Percentiles rank a stretch among this genome's conserved stretches.
phyloP scores from a whole-genome alignment of 2,797 vertebrate genomes.

The Pygocentrus nattereri region DNA sequence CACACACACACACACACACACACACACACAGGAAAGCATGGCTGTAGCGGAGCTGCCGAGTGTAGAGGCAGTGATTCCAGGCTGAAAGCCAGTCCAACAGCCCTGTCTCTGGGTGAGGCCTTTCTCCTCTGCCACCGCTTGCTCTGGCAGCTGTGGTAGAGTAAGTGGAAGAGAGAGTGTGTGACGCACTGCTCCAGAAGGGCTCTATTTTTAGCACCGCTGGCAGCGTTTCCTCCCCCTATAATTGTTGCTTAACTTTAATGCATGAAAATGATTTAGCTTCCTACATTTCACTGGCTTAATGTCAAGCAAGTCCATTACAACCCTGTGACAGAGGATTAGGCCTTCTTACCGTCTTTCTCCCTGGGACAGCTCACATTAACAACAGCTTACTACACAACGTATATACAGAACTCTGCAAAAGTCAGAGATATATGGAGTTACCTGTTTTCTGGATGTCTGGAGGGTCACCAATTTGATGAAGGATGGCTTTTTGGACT shows the following conservation, averaged over 20 bases:
- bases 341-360: neutral
- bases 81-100: neutral
- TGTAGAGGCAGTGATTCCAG: neutral
- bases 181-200: conserved; percentile 5
- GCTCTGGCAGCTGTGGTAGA: conserved; percentile 25
- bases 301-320: neutral
- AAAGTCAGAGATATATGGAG: no score
- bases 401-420: no score
- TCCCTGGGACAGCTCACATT: neutral
- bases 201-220: conserved; percentile 29
- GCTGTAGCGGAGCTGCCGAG: neutral
- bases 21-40: neutral
- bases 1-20: no score
- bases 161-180: neutral
- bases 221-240: neutral
- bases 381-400: no score
- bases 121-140: neutral
- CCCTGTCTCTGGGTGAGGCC: neutral
- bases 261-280: neutral
- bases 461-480: no score
- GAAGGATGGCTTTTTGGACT: no score
- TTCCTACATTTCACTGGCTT: neutral
- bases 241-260: neutral
- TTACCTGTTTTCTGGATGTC: no score
- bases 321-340: neutral